These are phyloP conservation scores for Netelia fuscicornis DNA, from an alignment of 2,888 invertebrate genomes.

Conservation along the genomic window DNA sequence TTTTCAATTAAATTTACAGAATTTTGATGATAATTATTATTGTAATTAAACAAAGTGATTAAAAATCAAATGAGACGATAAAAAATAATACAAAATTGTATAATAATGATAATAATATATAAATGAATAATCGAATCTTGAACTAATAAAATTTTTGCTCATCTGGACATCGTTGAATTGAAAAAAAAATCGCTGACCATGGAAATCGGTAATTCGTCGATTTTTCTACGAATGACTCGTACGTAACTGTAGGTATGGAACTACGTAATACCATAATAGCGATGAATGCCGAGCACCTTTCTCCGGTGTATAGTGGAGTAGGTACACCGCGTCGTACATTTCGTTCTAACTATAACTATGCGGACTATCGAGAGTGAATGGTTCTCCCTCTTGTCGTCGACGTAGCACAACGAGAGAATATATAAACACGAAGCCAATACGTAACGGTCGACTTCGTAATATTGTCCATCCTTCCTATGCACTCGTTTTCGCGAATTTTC, in stretches of 20 bases:
- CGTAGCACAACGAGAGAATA: slow-evolving; percentile 22
- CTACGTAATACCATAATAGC: slow-evolving; percentile 52
- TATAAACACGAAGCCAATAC: slow-evolving; percentile 33
- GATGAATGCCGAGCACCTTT: slow-evolving; percentile 67
- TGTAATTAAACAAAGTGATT: no score
- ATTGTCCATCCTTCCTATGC: neutral
- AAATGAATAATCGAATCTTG: neutral
- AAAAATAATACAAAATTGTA: no score
- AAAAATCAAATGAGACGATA: no score
- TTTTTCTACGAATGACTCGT: slow-evolving; percentile 4
- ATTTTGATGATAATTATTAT: no score
- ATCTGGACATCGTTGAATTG: neutral
- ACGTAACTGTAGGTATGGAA: slow-evolving; percentile 30
- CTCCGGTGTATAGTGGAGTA: slow-evolving; percentile 40
- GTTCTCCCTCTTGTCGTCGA: slow-evolving; percentile 14
- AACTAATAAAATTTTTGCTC: neutral
- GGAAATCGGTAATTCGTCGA: neutral
- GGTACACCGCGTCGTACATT: slow-evolving; percentile 52
- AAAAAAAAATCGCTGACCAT: neutral
- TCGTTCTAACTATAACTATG: slow-evolving; percentile 15
- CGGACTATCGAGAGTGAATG: slow-evolving; percentile 28
- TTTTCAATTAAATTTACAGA: no score
- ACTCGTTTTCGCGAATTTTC: slow-evolving; percentile 28
- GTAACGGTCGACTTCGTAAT: slow-evolving; percentile 39
- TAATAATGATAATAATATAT: neutral